phyloP scores from a whole-genome alignment of 1,140 invertebrate species.

The Pseudomyrmex gracilis region DNA sequence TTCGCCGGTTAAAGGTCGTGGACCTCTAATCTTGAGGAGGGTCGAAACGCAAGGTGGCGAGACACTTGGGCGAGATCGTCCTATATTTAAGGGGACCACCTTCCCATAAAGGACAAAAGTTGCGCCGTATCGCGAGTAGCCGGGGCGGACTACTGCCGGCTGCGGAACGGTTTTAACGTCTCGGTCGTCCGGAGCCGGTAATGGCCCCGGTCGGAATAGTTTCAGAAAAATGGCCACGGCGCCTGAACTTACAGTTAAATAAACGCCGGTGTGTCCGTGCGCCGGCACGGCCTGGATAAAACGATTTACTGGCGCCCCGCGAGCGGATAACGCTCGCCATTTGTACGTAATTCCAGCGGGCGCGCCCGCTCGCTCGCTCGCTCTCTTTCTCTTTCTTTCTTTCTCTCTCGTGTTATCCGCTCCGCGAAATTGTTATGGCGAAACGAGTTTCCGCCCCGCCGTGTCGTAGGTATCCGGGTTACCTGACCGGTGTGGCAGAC shows the following conservation, averaged over 20 bases:
- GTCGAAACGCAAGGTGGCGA: conserved; percentile 51
- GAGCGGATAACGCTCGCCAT: conserved; percentile 79
- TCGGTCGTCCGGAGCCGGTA: conserved; percentile 71
- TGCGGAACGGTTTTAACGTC: conserved; percentile 76
- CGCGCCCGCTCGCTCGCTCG: background rate
- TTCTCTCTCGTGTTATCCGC: conserved; percentile 67
- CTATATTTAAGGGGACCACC: conserved; percentile 63
- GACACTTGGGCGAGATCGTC: conserved; percentile 51
- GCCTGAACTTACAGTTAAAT: conserved; percentile 76
- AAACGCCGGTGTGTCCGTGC: conserved; percentile 71
- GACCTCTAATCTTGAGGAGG: conserved; percentile 62
- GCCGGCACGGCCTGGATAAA: conserved; percentile 75
- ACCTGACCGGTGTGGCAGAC: conserved; percentile 33
- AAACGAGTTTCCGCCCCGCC: conserved; percentile 59
- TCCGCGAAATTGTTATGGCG: conserved; percentile 71
- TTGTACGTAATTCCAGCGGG: conserved; percentile 78
- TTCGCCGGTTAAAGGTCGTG: conserved; percentile 47
- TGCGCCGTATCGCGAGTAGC: conserved; percentile 73
- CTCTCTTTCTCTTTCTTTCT: too few relatives aligned
- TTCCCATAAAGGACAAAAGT: conserved; percentile 78
- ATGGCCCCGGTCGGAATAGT: conserved; percentile 80
- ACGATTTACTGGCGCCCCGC: conserved; percentile 78
- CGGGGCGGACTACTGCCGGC: conserved; percentile 45
- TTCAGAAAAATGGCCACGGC: conserved; percentile 80
- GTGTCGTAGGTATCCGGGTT: conserved; percentile 26